Conservation (phyloP, 2,888 invertebrate genomes). For the Troides oblongomaculatus region DNA sequence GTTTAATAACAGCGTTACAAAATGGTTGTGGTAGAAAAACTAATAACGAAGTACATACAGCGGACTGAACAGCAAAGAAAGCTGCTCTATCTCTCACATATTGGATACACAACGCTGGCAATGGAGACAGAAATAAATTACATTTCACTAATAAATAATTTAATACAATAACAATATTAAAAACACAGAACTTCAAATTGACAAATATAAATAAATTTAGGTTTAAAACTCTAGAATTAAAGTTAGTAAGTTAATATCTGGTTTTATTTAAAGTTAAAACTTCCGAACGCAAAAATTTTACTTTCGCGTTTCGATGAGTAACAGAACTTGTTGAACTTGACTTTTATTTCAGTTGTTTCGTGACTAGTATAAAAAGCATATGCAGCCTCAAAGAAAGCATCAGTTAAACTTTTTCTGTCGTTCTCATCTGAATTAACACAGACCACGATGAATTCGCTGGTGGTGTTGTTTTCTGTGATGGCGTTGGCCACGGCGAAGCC, state of each 20-base stretch:
- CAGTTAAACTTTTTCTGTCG: constrained; percentile 62
- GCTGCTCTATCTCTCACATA: no score
- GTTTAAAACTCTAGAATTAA: background rate
- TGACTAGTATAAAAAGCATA: constrained; percentile 60
- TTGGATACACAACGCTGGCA: no score
- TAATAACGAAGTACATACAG: no score
- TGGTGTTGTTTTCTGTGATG: constrained; percentile 83
- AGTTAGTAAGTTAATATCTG: background rate
- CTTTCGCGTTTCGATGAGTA: constrained; percentile 45
- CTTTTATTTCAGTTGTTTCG: constrained; percentile 59
- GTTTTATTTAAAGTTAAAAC: constrained; percentile 2
- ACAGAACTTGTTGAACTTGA: constrained; percentile 57
- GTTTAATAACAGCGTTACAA: no score
- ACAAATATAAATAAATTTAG: no score
- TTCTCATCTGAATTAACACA: constrained; percentile 74
- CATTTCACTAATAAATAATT: no score
- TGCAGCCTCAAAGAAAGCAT: constrained; percentile 60
- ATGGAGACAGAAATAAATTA: no score
- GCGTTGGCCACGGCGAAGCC: constrained; percentile 56
- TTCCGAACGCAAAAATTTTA: constrained; percentile 30
- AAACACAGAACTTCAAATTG: no score
- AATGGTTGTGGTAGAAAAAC: no score
- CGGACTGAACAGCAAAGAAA: no score
- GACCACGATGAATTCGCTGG: constrained; percentile 82
- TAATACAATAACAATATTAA: no score